Evolutionary conservation across 2,888 invertebrate species (phyloP), one percentile per base, ranked within the genome.

Genomic region (Parnassius mnemosyne): DNA sequence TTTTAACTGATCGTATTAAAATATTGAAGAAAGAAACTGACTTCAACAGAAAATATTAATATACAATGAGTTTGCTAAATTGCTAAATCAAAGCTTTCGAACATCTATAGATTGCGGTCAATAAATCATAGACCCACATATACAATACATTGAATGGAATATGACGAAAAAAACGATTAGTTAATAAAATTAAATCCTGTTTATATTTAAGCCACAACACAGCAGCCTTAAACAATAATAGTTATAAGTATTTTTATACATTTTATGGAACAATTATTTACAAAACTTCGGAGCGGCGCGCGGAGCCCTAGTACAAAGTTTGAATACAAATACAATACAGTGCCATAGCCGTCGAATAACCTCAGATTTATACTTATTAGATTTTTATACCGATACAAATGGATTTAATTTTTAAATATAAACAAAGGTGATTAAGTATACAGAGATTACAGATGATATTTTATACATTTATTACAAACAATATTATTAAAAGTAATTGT

Each of bases 371-470:
- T 89, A 89, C 88, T 86, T 88, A 90, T 80, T 89, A 90, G 89
- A 90, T 89, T 91, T 88, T 91, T 89, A 91, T 91, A 91, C 90
- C 90, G 85, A 89, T 89, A 91, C 88, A 90, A 90, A 91, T 91
- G 90, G 90, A 91, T 91, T 91, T 91, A 91, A 89, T 91, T 91
- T 89, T 91, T 87, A 90, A 91, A 88, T 89, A 90, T 89, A 85
- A 86, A 87, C 87, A 88, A 89, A 85, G 86, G 88, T 90, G 90
- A 90, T 89, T 91, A 89, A 87, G 89, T 90, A 90, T 91, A 91
- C 90, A 91, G 90, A 91, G 88, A 91, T 89, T 89, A 90, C 86
- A 91, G 90, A 91, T 90, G 89, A 90, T 91, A 91, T 91, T 91
- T 91, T 91, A 91, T 91, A 91, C 90, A 91, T 89, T 91, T 91